These are phyloP conservation scores for Andrena flavipes DNA, from an alignment of 2,888 invertebrate genomes.

Conservation along the genomic window DNA sequence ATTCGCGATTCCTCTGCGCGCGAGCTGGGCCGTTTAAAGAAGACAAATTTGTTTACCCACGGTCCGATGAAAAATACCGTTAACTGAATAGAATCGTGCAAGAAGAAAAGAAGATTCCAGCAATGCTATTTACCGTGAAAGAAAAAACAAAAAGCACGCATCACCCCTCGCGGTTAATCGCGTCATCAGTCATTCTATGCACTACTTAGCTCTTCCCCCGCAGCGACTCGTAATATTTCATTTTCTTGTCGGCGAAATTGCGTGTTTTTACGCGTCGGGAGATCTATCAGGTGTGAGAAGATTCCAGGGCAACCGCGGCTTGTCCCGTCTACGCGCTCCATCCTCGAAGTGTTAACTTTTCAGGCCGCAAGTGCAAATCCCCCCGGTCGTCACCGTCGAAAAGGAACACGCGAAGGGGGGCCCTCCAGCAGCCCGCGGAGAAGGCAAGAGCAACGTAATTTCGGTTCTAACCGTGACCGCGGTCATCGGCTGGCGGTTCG, in stretches of 20 bases:
- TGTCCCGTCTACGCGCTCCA: neutral
- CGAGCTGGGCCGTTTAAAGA: neutral
- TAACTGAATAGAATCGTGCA: neutral
- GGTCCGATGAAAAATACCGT: neutral
- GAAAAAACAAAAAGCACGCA: conserved; percentile 21
- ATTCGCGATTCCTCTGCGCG: neutral
- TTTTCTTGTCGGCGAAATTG: neutral
- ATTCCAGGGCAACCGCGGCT: neutral
- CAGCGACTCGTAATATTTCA: conserved; percentile 1
- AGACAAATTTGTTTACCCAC: neutral
- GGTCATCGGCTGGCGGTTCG: conserved; percentile 72
- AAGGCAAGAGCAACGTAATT: conserved; percentile 58
- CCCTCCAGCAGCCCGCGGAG: neutral
- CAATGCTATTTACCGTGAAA: conserved; percentile 23
- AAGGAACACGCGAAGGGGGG: neutral
- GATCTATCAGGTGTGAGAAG: neutral
- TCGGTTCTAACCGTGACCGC: conserved; percentile 71
- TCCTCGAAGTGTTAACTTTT: neutral
- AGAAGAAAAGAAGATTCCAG: conserved; percentile 19
- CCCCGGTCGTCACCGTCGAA: neutral
- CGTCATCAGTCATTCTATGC: conserved; percentile 44
- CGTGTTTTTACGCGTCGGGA: neutral
- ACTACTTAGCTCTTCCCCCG: conserved; percentile 2
- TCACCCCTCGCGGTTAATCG: conserved; percentile 39
- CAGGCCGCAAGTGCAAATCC: neutral